A percentile compares a stretch with the other conserved stretches of the same genome.
Evolutionary conservation across 2,888 invertebrate genomes (phyloP).

Genomic region (Melitaea athalia): DNA sequence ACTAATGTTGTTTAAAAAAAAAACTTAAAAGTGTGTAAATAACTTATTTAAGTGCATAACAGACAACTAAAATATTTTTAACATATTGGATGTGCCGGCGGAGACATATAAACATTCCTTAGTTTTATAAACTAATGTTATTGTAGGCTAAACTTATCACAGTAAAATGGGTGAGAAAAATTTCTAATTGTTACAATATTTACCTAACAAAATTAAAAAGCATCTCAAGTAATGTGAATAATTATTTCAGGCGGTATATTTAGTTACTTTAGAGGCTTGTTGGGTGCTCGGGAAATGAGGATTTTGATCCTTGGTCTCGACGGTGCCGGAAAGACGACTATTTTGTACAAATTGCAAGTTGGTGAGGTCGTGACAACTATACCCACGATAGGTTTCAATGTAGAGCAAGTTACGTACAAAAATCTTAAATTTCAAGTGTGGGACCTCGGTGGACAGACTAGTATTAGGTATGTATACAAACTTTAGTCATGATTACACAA

Average conservation of each 20-base stretch:
- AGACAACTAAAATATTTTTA: slow-evolving; percentile 16
- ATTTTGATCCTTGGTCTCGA: slow-evolving; percentile 98
- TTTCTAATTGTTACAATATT: slow-evolving; percentile 34
- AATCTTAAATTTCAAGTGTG: slow-evolving; percentile 99
- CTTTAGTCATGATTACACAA: not conserved
- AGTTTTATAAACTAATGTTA: slow-evolving; percentile 66
- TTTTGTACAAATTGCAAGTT: slow-evolving; percentile 98
- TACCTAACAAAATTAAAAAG: slow-evolving; percentile 14
- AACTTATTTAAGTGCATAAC: slow-evolving; percentile 27
- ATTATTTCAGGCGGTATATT: slow-evolving; percentile 92
- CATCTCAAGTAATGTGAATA: slow-evolving; percentile 4
- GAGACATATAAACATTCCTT: slow-evolving; percentile 50
- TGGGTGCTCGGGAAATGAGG: slow-evolving; percentile 98
- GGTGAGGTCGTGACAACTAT: slow-evolving; percentile 99
- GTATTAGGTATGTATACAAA: slow-evolving; percentile 90
- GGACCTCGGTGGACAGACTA: slow-evolving; percentile 99
- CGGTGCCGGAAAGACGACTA: slow-evolving; percentile 99
- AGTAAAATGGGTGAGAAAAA: slow-evolving; percentile 71
- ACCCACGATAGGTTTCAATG: slow-evolving; percentile 99
- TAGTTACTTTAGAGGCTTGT: slow-evolving; percentile 97
- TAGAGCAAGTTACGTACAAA: slow-evolving; percentile 99
- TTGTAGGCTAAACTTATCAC: slow-evolving; percentile 60
- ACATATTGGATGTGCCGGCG: slow-evolving; percentile 38
- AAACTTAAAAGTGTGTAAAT: slow-evolving; percentile 29
- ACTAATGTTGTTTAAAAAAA: slow-evolving; percentile 42